Percentiles rank a stretch among this genome's conserved stretches.
These are phyloP conservation scores for Lysiphlebus fabarum DNA, from an alignment of 1,140 invertebrate species.

Conservation along the genomic window DNA sequence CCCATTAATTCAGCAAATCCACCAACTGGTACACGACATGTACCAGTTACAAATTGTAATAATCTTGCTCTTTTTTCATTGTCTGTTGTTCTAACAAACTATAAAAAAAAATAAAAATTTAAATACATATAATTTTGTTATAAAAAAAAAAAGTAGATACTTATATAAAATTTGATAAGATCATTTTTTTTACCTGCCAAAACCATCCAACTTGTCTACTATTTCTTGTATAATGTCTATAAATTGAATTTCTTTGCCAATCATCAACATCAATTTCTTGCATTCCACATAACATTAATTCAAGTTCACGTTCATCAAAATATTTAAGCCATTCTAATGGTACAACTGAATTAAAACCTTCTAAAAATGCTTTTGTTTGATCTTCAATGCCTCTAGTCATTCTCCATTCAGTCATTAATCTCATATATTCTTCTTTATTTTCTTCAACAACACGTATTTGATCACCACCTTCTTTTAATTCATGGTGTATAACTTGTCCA, in stretches of 20 bases:
- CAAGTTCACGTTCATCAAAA: constrained; percentile 92
- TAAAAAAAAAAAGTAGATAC: too few species aligned
- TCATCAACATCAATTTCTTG: constrained; percentile 98
- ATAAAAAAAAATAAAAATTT: constrained; percentile 81
- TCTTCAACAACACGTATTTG: constrained; percentile 72
- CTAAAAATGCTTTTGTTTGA: constrained; percentile 85
- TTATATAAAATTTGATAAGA: too few species aligned
- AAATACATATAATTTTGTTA: constrained; percentile 16
- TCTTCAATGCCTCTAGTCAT: constrained; percentile 84
- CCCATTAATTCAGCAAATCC: constrained; percentile 98
- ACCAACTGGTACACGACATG: constrained; percentile 89
- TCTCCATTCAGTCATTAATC: constrained; percentile 83
- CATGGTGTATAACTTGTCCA: constrained; percentile 78
- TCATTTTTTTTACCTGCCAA: constrained; percentile 93
- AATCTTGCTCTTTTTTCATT: constrained; percentile 86
- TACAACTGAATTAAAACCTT: constrained; percentile 89
- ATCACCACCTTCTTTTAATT: constrained; percentile 77
- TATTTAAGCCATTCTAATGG: constrained; percentile 72
- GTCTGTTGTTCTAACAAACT: constrained; percentile 78
- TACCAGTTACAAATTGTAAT: constrained; percentile 92
- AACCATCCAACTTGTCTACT: constrained; percentile 97
- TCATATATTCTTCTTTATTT: constrained; percentile 90
- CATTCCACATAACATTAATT: constrained; percentile 78
- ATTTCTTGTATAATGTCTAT: constrained; percentile 91
- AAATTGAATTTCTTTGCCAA: constrained; percentile 97